Percentiles rank a stretch among this genome's conserved stretches.
phyloP scores from a whole-genome alignment of 2,797 vertebrate genomes.

The Sebastes minor region DNA sequence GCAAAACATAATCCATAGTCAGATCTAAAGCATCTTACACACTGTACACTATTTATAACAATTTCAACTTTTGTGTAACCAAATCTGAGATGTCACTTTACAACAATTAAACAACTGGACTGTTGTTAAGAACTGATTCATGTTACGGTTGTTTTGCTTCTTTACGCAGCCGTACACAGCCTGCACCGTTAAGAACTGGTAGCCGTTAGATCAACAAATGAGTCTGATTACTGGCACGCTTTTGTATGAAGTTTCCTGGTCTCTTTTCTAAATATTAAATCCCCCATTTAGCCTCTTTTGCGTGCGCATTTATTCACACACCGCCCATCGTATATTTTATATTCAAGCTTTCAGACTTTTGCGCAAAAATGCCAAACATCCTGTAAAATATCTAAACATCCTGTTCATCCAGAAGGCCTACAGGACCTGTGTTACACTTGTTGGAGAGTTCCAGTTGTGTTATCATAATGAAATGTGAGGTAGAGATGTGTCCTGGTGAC shows the following conservation, averaged over 20 bases:
- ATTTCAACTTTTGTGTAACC: not conserved
- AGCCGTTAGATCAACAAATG: constrained; percentile 3
- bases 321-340: not conserved
- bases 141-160: not conserved
- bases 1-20: not conserved
- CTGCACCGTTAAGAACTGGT: not conserved
- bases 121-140: not conserved
- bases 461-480: not conserved
- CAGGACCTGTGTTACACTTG: not conserved
- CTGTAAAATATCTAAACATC: constrained; percentile 8
- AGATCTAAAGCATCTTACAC: not conserved
- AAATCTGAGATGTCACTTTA: not conserved
- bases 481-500: not conserved
- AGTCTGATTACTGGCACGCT: not conserved
- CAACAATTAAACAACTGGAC: not conserved
- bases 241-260: not conserved
- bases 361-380: constrained; percentile 18
- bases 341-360: constrained; percentile 17
- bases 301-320: not conserved
- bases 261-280: constrained; percentile 14
- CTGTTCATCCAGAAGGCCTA: not conserved
- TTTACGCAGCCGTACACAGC: not conserved
- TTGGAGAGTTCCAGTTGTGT: constrained; percentile 3
- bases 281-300: not conserved
- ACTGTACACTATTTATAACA: not conserved